A percentile compares a stretch with the other conserved stretches of the same genome.
These are phyloP conservation scores for Papilio dardanus DNA, from an alignment of 1,140 invertebrate species.

Conservation along the genomic window DNA sequence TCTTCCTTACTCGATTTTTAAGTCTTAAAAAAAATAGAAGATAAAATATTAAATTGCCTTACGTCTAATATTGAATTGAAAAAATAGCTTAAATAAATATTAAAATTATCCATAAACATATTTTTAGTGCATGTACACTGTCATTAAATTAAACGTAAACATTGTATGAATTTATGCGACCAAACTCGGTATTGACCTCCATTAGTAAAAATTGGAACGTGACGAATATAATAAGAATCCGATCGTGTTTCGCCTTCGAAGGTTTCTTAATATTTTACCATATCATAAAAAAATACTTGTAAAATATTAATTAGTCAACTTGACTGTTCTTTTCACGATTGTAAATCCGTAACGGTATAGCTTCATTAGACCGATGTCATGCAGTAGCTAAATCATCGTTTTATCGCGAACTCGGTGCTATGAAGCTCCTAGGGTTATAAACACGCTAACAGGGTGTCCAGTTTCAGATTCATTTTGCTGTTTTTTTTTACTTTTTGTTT, in stretches of 20 bases:
- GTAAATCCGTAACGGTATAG: background rate
- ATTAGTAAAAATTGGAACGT: constrained; percentile 69
- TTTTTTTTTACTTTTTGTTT: too few relatives aligned
- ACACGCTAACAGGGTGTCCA: too few relatives aligned
- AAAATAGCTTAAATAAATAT: background rate
- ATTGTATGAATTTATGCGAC: constrained; percentile 39
- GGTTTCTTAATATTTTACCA: constrained; percentile 9
- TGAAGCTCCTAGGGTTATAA: too few relatives aligned
- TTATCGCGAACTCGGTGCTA: too few relatives aligned
- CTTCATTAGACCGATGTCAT: too few relatives aligned
- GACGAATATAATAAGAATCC: constrained; percentile 50
- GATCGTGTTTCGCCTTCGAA: constrained; percentile 27
- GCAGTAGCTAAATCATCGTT: too few relatives aligned
- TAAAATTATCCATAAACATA: background rate
- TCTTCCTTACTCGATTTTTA: background rate
- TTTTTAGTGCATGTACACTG: background rate
- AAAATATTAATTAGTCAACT: background rate
- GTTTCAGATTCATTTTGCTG: too few relatives aligned
- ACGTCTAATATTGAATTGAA: background rate
- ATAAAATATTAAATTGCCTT: too few relatives aligned
- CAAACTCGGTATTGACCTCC: constrained; percentile 67
- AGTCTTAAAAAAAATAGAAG: too few relatives aligned
- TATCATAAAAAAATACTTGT: background rate
- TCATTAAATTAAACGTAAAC: constrained; percentile 22
- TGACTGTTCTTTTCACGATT: background rate